Percentiles rank a stretch among this genome's conserved stretches.
phyloP scores from a whole-genome alignment of 2,888 invertebrate genomes.

The Cerceris ruficornis region DNA sequence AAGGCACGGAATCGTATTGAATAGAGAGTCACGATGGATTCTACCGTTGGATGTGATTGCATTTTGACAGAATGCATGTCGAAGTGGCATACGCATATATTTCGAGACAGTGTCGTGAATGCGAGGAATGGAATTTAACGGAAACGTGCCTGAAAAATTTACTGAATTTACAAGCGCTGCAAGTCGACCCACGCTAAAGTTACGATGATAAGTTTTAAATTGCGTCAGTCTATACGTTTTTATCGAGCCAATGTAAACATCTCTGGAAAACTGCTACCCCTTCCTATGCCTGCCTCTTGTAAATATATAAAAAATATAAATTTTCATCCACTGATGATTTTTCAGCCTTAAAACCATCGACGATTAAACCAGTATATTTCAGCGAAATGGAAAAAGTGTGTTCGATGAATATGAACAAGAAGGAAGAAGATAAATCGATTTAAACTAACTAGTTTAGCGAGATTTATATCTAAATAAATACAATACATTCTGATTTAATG shows the following conservation, averaged over 20 bases:
- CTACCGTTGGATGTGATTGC: slow-evolving; percentile 53
- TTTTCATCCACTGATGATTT: too few species aligned
- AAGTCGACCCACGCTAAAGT: slow-evolving; percentile 51
- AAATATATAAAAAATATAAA: too few species aligned
- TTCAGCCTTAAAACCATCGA: too few species aligned
- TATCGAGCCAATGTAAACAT: not conserved
- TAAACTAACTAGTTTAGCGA: not conserved
- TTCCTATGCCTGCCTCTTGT: too few species aligned
- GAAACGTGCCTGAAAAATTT: slow-evolving; percentile 46
- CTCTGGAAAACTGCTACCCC: too few species aligned
- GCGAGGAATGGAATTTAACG: slow-evolving; percentile 1
- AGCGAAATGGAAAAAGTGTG: too few species aligned
- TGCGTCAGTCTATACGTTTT: slow-evolving; percentile 11
- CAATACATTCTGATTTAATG: too few species aligned
- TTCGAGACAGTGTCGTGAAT: slow-evolving; percentile 37
- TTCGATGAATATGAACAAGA: too few species aligned
- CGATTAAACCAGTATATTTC: too few species aligned
- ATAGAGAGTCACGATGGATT: slow-evolving; percentile 52
- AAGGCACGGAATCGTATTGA: slow-evolving; percentile 49
- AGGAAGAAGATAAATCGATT: too few species aligned
- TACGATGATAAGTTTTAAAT: slow-evolving; percentile 27
- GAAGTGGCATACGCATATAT: slow-evolving; percentile 53
- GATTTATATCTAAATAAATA: not conserved
- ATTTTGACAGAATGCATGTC: slow-evolving; percentile 53
- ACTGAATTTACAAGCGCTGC: slow-evolving; percentile 49